Evolutionary conservation across 2,797 vertebrate species (phyloP), one percentile per base, ranked within the genome.

Genomic region (Halcyon chelicuti): DNA sequence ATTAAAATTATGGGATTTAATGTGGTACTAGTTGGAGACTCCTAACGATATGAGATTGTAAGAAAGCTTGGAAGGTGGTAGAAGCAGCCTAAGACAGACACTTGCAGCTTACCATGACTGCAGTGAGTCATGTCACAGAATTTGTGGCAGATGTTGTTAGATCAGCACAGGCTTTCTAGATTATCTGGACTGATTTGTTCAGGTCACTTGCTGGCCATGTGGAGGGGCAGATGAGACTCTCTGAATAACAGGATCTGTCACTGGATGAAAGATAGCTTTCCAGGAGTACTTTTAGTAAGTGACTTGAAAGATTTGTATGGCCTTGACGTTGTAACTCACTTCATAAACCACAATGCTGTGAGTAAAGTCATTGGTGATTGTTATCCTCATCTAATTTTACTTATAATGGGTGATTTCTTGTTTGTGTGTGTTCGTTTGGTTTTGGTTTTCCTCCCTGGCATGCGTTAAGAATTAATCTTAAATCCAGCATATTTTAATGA

Each of bases 61-160:
- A 57, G 52, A 78, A 81, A 68, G 37, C 58, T 65, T 87, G 46
- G 54, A 81, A 93, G 67, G 75, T 12, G 12, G 26, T 47, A 61
- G 58, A 61, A 89, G 28, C 60, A 54, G 37, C 39, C 31, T 51
- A 80, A 73, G 9, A 58, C 54, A 71, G 57, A 49, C n/a, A n/a
- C 18, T 91, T 72, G 77, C 31, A 83, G 72, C 49, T 96, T 62
- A 10, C 87, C 25, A 19, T 85, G 42, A 12, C 55, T 82, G 68
- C 33, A 68, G 51, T 79, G 58, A 81, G 75, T 65, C 4, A 0
- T 31, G 21, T 73, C 47, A 22, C 74, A 94, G 84, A 89, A 60
- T 60, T 90, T 67, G 91, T 91, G 94, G 83, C 94, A 93, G 93
- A 89, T 95, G 84, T 80, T 93, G 40, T 76, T 93, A 79, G 65